Percentiles rank a stretch among this genome's conserved stretches.
phyloP scores from a whole-genome alignment of 2,113 vertebrate genomes.

The Trogon surrucura region DNA sequence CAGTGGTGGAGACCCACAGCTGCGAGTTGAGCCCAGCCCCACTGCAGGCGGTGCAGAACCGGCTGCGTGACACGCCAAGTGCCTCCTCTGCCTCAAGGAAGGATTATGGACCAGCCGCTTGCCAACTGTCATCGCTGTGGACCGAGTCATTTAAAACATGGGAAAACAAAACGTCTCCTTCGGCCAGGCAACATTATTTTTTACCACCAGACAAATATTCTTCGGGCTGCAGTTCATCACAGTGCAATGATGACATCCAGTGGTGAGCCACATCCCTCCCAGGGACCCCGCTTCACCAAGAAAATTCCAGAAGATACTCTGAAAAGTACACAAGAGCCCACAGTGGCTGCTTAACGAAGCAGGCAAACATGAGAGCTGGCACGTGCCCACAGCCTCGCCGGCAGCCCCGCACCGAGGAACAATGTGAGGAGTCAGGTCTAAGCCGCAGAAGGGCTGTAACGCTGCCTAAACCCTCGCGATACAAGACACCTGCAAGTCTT shows the following conservation, averaged over 20 bases:
- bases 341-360: neutral
- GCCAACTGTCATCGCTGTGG: neutral
- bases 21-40: neutral
- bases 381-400: rapidly evolving
- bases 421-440: rapidly evolving
- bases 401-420: neutral
- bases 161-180: neutral
- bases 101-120: neutral
- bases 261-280: slow-evolving; percentile 58
- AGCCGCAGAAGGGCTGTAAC: rapidly evolving
- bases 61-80: rapidly evolving
- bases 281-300: neutral
- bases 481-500: neutral
- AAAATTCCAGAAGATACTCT: neutral
- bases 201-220: slow-evolving; percentile 6
- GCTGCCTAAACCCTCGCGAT: neutral
- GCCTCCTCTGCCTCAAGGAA: neutral
- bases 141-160: neutral
- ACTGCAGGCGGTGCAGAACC: neutral
- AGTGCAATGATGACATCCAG: slow-evolving; percentile 70
- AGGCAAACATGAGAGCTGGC: neutral
- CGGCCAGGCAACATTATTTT: neutral
- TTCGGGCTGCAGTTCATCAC: neutral
- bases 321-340: neutral
- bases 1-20: neutral